Evolutionary conservation across 2,113 vertebrate genomes (phyloP), one percentile per base, ranked within the genome.

Genomic region (Polypterus senegalus): DNA sequence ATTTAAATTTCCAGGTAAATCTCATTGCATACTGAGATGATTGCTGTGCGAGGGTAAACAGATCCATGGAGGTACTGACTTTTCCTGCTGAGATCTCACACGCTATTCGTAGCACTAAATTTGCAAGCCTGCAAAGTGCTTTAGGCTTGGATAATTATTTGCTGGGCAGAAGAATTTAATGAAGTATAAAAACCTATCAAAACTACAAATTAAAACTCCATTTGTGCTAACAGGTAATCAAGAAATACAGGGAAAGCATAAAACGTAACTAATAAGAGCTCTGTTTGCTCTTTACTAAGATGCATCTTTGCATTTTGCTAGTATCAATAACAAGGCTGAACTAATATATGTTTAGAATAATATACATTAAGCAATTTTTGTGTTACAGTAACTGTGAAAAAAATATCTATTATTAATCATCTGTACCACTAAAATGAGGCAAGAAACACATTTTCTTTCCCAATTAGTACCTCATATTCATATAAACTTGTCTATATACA

Each of bases 121-220:
- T 43, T 58, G 43, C 56, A 58, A 43, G 43, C 27, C 43, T 58
- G n/a, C 27, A 58, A 44, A 58, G 56, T 4, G 46, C 43, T 44
- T 8, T 58, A 7, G 46, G 56, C 27, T 44, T 58, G 56, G 56
- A 43, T 58, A 58, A 58, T 58, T 45, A 58, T 58, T 58, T 58
- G 4, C 56, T 44, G 11, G 56, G 56, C 56, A 58, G 56, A 43
- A 58, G 43, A 58, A 58, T 44, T 3, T 58, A 58, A 58, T 58
- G 56, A 58, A 58, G 43, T 58, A 45, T 58, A 58, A 58, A 56
- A 56, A 3, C 9, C 54, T 56, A 56, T 56, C 54, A 56, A 6
- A 27, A 56, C 54, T 58, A 6, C 27, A 58, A 58, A 58, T 58
- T 58, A 58, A 56, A 58, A 58, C 4, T 44, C 4, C n/a, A 58